phyloP scores from a whole-genome alignment of 2,797 vertebrate species.

The Alouatta caraya region DNA sequence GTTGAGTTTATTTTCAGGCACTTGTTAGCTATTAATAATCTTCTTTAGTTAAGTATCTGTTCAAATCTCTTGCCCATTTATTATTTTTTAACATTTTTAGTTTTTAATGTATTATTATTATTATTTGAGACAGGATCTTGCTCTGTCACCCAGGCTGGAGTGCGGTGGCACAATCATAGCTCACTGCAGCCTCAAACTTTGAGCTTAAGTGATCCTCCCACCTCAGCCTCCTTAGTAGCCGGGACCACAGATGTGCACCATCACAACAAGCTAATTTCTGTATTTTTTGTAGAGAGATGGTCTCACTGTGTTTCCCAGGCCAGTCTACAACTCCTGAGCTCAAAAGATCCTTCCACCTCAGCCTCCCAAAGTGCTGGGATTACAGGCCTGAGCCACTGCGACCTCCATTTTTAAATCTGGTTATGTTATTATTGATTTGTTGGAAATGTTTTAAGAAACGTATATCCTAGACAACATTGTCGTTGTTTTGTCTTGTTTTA shows the following conservation, averaged over 20 bases:
- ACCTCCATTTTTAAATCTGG: not conserved
- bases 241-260: not conserved
- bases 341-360: not conserved
- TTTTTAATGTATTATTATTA: not conserved
- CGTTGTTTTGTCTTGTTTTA: too few species aligned
- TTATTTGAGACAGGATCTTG: not conserved
- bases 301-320: not conserved
- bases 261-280: not conserved
- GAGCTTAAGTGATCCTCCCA: not conserved
- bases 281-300: not conserved
- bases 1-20: rapidly evolving
- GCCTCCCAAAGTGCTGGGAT: not conserved
- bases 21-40: rapidly evolving
- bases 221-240: not conserved
- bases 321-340: not conserved
- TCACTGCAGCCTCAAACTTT: not conserved
- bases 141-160: not conserved
- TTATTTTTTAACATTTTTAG: not conserved
- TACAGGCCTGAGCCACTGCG: not conserved
- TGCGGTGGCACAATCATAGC: not conserved
- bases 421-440: not conserved
- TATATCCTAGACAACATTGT: too few species aligned
- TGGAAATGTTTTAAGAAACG: not conserved
- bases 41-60: too few species aligned
- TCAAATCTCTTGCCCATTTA: not conserved